Evolutionary conservation across 2,888 invertebrate species (phyloP), one percentile per base, ranked within the genome.

Genomic region (Crematogaster levior): DNA sequence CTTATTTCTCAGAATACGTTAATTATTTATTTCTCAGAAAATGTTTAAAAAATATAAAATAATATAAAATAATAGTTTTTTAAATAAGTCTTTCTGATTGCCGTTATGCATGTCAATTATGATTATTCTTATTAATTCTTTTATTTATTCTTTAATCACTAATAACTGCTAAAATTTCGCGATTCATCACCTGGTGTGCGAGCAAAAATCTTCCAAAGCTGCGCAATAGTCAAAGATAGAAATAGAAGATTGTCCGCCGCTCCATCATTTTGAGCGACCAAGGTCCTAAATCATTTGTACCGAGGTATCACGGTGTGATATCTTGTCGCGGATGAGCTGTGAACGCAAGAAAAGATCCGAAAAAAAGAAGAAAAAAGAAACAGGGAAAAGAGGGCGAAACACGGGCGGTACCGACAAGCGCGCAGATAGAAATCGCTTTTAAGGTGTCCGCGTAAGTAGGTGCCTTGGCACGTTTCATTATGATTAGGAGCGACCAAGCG

Each of bases 381-480:
- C 30, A 66, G 37, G 1, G 56, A 24, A n/a, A 40, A 51, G 48
- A 58, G 46, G 34, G 43, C 30, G 56, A 43, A 7, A 70, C 66
- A 43, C 58, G 18, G 37, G 61, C 74, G 43, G 79, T 53, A 70
- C 30, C 79, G 81, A 61, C 63, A 68, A 51, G 61, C 56, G 73
- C 82, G 84, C 81, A 90, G 92, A 92, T 93, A 93, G 93, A 94
- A 93, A 94, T 94, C 93, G 91, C 92, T 89, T 92, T 90, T 90
- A 90, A 92, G 92, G 91, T 91, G 92, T 91, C 89, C 91, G 90
- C 89, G 91, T 89, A 90, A 91, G 91, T 91, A 89, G 91, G 86
- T 91, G 93, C 93, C 94, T 94, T 93, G 93, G 93, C 93, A 93
- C 93, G 92, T 93, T 93, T 89, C 93, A 94, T 94, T 94, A 93